Conservation (phyloP, 2,888 invertebrate genomes). For the Drosophila aldrichi region DNA sequence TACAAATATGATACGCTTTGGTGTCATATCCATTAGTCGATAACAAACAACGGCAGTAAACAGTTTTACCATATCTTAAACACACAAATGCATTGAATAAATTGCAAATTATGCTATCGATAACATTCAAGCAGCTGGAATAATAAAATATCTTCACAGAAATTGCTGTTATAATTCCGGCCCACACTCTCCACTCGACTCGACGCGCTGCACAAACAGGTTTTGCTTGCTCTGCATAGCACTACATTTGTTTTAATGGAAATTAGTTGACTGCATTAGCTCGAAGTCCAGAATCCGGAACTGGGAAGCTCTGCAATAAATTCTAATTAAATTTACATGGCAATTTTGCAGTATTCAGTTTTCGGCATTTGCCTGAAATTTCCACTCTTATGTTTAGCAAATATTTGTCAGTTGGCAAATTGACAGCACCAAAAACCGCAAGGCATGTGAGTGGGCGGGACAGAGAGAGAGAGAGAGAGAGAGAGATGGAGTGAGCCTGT, state of each 20-base stretch:
- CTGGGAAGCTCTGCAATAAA: slow-evolving; percentile 44
- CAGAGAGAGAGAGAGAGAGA: not conserved
- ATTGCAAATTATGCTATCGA: slow-evolving; percentile 11
- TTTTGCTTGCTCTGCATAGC: slow-evolving; percentile 9
- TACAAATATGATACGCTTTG: no score
- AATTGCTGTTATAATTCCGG: not conserved
- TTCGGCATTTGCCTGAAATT: slow-evolving; percentile 11
- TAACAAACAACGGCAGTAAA: not conserved
- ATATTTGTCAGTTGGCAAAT: slow-evolving; percentile 74
- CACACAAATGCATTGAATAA: not conserved
- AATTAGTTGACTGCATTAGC: slow-evolving; percentile 72
- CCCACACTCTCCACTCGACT: not conserved
- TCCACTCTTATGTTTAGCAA: slow-evolving; percentile 62
- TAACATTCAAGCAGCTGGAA: not conserved
- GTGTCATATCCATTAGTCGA: not conserved
- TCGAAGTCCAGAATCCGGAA: slow-evolving; percentile 5
- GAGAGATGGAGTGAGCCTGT: slow-evolving; percentile 22
- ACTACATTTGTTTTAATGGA: slow-evolving; percentile 66
- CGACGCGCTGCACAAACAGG: not conserved
- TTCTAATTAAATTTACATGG: slow-evolving; percentile 76
- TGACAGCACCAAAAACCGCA: slow-evolving; percentile 76
- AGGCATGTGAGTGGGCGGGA: slow-evolving; percentile 31
- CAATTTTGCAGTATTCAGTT: slow-evolving; percentile 35
- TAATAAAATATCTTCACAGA: slow-evolving; percentile 4
- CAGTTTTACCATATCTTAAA: not conserved